These are phyloP conservation scores for Pachliopta kotzebuea DNA, from an alignment of 2,888 invertebrate species.

Conservation along the genomic window DNA sequence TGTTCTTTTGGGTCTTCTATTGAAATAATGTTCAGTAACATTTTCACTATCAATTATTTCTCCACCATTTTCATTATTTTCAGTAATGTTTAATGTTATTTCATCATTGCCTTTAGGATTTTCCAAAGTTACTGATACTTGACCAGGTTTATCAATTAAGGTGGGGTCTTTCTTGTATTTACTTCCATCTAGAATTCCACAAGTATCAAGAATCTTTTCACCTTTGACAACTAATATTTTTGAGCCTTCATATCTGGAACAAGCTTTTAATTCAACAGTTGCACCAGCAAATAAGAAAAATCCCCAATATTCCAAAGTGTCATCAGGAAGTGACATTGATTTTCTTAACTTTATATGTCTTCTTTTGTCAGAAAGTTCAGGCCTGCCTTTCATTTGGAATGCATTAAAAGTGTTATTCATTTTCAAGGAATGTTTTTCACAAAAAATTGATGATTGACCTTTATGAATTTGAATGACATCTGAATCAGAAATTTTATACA, in stretches of 20 bases:
- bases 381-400: constrained; percentile 85
- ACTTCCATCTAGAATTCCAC: constrained; percentile 87
- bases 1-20: constrained; percentile 48
- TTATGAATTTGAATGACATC: constrained; percentile 91
- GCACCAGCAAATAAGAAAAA: constrained; percentile 91
- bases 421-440: constrained; percentile 86
- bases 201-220: constrained; percentile 87
- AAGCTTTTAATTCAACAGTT: constrained; percentile 87
- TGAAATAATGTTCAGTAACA: constrained; percentile 26
- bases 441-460: constrained; percentile 91
- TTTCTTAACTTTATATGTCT: constrained; percentile 90
- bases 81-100: constrained; percentile 25
- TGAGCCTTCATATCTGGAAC: constrained; percentile 89
- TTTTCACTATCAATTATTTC: constrained; percentile 22
- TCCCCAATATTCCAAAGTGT: constrained; percentile 93
- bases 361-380: constrained; percentile 84
- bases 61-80: constrained; percentile 15
- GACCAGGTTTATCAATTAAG: constrained; percentile 80
- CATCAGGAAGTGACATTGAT: constrained; percentile 90
- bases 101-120: constrained; percentile 47
- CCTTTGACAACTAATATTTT: constrained; percentile 91
- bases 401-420: constrained; percentile 88
- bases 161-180: constrained; percentile 83
- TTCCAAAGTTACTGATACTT: constrained; percentile 71
- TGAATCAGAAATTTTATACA: constrained; percentile 89